A percentile compares a stretch with the other conserved stretches of the same genome.
Evolutionary conservation across 2,888 invertebrate genomes (phyloP).

Genomic region (Rotaria socialis): DNA sequence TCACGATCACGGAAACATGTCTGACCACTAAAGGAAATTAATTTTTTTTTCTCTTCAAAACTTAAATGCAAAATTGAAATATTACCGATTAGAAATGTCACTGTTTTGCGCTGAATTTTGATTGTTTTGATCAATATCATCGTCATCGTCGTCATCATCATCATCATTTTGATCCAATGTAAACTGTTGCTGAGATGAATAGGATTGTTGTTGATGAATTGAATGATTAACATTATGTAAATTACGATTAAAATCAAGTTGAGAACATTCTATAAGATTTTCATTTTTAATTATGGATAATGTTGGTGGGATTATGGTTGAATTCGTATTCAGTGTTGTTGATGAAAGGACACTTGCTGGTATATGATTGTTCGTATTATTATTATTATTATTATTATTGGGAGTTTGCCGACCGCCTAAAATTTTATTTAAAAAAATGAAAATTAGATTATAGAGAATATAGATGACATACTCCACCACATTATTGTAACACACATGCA

Average conservation of each 20-base stretch:
- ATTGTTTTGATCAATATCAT: constrained; percentile 5
- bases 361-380: neutral
- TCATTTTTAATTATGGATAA: neutral
- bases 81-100: neutral
- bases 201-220: neutral
- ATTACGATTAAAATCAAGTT: neutral
- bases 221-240: neutral
- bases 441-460: neutral
- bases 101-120: neutral
- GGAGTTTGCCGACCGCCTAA: neutral
- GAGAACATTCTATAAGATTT: neutral
- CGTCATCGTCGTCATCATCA: neutral
- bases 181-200: neutral
- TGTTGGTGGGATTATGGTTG: neutral
- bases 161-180: neutral
- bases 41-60: neutral
- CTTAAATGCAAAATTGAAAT: too few species aligned
- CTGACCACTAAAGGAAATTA: neutral
- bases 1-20: constrained; percentile 27
- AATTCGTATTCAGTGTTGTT: neutral
- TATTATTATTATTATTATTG: neutral
- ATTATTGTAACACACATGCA: neutral
- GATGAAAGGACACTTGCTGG: constrained; percentile 16
- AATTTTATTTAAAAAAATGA: neutral
- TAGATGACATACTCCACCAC: constrained; percentile 20